phyloP scores from a whole-genome alignment of 1,140 invertebrate species.

The Lepidotrigona ventralis region DNA sequence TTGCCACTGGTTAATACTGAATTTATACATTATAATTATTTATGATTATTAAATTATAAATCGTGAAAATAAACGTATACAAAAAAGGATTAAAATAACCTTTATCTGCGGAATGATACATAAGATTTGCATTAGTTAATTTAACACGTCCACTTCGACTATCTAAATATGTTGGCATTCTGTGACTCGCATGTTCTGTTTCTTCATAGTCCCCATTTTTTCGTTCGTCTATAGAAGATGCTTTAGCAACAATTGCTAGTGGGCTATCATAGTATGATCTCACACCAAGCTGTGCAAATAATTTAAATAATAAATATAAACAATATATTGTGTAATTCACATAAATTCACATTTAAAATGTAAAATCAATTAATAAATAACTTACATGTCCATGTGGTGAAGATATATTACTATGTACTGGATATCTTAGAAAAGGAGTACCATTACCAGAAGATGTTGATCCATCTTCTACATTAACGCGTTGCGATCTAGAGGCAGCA shows the following conservation, averaged over 20 bases:
- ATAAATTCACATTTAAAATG: neutral
- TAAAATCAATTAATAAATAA: neutral
- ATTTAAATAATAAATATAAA: neutral
- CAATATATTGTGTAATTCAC: neutral
- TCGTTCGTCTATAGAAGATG: conserved; percentile 66
- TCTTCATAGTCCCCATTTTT: conserved; percentile 75
- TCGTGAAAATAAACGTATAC: neutral
- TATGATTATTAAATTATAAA: neutral
- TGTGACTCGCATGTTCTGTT: conserved; percentile 66
- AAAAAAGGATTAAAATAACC: conserved; percentile 53
- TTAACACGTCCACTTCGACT: conserved; percentile 67
- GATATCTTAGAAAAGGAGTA: conserved; percentile 67
- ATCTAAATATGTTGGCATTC: conserved; percentile 68
- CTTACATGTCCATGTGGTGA: conserved; percentile 68
- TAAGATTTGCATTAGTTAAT: conserved; percentile 71
- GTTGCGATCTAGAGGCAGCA: conserved; percentile 47
- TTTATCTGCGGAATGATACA: conserved; percentile 75
- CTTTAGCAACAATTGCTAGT: conserved; percentile 69
- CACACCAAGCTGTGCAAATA: conserved; percentile 76
- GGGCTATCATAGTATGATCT: conserved; percentile 80
- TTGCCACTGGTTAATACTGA: conserved; percentile 76
- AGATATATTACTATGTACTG: conserved; percentile 66
- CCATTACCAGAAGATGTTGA: conserved; percentile 72
- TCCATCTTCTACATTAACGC: conserved; percentile 60
- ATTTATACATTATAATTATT: conserved; percentile 27